A percentile compares a stretch with the other conserved stretches of the same genome.
These are phyloP conservation scores for Conger conger DNA, from an alignment of 2,113 vertebrate genomes.

Conservation along the genomic window DNA sequence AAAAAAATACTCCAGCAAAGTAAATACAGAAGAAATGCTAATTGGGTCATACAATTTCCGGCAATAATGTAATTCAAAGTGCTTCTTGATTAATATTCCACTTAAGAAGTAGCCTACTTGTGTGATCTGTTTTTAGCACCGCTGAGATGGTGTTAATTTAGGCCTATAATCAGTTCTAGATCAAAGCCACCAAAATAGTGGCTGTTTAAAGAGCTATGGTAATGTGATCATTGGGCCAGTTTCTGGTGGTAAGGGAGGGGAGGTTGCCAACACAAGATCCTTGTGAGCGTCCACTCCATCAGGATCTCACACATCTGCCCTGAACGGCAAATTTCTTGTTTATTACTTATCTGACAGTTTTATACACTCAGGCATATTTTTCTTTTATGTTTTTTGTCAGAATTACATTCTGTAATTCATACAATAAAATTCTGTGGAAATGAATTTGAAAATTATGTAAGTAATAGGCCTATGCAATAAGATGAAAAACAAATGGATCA, in stretches of 20 bases:
- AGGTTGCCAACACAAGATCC: not conserved
- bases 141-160: not conserved
- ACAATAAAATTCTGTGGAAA: too few relatives aligned
- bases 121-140: not conserved
- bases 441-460: too few relatives aligned
- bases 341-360: too few relatives aligned
- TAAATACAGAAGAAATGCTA: not conserved
- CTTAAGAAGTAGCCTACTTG: not conserved
- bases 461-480: too few relatives aligned
- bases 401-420: too few relatives aligned
- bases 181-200: not conserved
- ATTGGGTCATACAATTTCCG: not conserved
- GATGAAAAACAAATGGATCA: too few relatives aligned
- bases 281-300: constrained; percentile 2
- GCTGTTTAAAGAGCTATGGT: not conserved
- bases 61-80: not conserved
- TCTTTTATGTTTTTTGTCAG: too few relatives aligned
- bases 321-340: not conserved
- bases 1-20: not conserved
- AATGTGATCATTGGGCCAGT: not conserved
- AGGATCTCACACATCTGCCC: not conserved
- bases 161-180: constrained; percentile 6
- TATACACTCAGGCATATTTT: too few relatives aligned
- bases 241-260: not conserved
- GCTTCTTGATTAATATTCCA: not conserved